Evolutionary conservation across 2,888 invertebrate genomes (phyloP), one percentile per base, ranked within the genome.

Genomic region (Monopis laevigella): DNA sequence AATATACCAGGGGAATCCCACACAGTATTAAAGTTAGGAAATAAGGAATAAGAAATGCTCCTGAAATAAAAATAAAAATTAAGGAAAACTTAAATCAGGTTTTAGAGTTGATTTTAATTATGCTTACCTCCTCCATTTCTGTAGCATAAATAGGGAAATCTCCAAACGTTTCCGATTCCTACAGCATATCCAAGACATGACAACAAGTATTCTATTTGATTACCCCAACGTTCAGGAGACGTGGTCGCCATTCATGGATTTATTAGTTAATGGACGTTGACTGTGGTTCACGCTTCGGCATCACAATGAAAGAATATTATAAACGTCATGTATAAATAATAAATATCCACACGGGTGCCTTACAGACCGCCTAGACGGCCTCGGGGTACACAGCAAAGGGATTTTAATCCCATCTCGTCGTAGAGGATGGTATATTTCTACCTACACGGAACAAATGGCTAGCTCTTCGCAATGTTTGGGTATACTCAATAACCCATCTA

Each of bases 11-110:
- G 0, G 95, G 95, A 43, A 94, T 88, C 2, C 94, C 95, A 54
- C 92, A 93, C 40, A 92, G 68, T 28, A 92, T 64, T 36, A 94
- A 72, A 66, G 94, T 93, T 45, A 93, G 61, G 34, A 92, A 74
- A 64, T 95, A 96, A 2, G 95, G 94, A 19, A 96, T 86, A 30
- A 96, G 78, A 63, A 96, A 96, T 3, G 94, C 95, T 45, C 93
- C 91, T 93, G 80, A 29, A 66, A 67, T 8, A 21, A 21, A 8
- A 21, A 21, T 7, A 21, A 21, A 21, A 7, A 21, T 21, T 8
- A 8, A 5, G 8, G 24, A 21, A 21, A 21, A 21, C 24, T 5
- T 5, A 21, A 5, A 8, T 8, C 24, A 7, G 24, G 24, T 7
- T 21, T 21, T 21, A 21, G 24, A 21, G 24, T 21, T 7, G 6